Evolutionary conservation across 1,140 invertebrate genomes (phyloP).

Genomic region (Tetragnatha versicolor): DNA sequence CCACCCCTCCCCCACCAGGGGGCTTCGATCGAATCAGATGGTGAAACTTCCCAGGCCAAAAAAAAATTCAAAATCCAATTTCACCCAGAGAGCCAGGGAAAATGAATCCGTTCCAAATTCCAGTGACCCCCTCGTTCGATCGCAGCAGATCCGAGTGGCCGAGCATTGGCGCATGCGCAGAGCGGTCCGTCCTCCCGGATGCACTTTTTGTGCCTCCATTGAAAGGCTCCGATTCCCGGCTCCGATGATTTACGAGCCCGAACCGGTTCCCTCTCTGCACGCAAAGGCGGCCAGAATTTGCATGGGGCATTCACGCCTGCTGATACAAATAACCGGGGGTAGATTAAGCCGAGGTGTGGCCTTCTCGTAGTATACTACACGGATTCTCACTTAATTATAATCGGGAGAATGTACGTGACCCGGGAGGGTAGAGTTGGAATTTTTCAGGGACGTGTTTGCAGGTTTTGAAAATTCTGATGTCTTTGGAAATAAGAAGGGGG

Average conservation of each 20-base stretch:
- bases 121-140: conserved; percentile 14
- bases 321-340: not conserved
- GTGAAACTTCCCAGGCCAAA: too few species aligned
- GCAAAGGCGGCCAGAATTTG: not conserved
- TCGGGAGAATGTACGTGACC: too few species aligned
- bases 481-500: too few species aligned
- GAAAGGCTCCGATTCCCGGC: conserved; percentile 23
- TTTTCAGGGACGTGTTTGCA: too few species aligned
- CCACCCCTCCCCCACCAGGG: too few species aligned
- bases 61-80: too few species aligned
- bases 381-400: conserved; percentile 11
- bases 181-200: conserved; percentile 14
- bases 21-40: too few species aligned
- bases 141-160: not conserved
- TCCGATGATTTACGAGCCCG: conserved; percentile 12
- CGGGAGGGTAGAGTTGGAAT: too few species aligned
- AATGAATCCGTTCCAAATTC: too few species aligned
- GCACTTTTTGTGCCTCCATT: conserved; percentile 26
- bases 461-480: too few species aligned
- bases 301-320: conserved; percentile 8
- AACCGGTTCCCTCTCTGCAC: conserved; percentile 17
- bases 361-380: too few species aligned
- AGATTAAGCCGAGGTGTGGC: not conserved
- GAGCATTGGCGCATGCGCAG: not conserved
- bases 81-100: not conserved